These are phyloP conservation scores for Pachyramphus minor DNA, from an alignment of 2,113 vertebrate species.

Conservation along the genomic window DNA sequence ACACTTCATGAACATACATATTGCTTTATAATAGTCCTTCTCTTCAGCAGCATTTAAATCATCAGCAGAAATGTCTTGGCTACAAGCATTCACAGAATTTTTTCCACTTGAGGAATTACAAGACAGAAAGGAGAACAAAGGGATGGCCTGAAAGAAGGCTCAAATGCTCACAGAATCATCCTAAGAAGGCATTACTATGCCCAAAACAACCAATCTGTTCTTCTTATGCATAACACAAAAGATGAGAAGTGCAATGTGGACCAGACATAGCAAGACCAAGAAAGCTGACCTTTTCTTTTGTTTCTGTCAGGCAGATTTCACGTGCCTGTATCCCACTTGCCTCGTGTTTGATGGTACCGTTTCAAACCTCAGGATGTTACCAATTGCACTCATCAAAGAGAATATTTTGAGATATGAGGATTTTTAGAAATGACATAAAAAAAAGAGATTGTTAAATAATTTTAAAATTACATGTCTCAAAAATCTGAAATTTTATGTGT, in stretches of 20 bases:
- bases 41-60: background rate
- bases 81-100: background rate
- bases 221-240: background rate
- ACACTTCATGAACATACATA: background rate
- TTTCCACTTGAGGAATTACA: background rate
- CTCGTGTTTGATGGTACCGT: background rate
- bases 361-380: background rate
- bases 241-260: background rate
- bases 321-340: background rate
- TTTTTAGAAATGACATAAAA: background rate
- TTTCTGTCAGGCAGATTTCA: background rate
- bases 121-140: background rate
- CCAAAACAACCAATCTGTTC: background rate
- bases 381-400: background rate
- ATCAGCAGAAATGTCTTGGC: background rate
- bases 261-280: background rate
- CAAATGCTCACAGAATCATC: background rate
- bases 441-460: background rate
- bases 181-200: background rate
- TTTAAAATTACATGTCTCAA: background rate
- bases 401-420: fast-evolving
- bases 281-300: background rate
- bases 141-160: background rate
- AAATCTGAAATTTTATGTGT: background rate
- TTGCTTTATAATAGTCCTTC: slow-evolving; percentile 25